A percentile compares a stretch with the other conserved stretches of the same genome.
phyloP scores from a whole-genome alignment of 2,888 invertebrate species.

The Allacma fusca region DNA sequence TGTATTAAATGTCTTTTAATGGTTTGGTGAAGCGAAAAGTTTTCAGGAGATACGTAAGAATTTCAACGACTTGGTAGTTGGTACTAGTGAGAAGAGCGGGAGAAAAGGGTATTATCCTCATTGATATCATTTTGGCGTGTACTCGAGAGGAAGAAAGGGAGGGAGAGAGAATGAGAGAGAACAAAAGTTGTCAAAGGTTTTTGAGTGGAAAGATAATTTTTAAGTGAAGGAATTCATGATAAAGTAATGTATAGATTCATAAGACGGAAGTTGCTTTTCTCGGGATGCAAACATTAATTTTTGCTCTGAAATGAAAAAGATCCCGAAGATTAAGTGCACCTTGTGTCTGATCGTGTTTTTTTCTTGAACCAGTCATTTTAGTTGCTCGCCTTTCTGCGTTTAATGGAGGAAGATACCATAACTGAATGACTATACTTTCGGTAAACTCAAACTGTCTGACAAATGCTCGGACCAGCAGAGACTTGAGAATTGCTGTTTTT shows the following conservation, averaged over 20 bases:
- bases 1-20: not conserved
- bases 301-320: not conserved
- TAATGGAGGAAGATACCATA: no score
- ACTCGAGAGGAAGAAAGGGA: not conserved
- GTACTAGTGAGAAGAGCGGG: not conserved
- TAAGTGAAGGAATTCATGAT: not conserved
- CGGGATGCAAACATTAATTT: not conserved
- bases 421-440: no score
- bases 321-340: no score
- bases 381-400: not conserved
- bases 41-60: not conserved
- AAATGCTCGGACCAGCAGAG: no score
- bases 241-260: not conserved
- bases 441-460: no score
- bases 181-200: constrained; percentile 13
- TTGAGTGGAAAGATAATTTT: constrained; percentile 27
- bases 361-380: constrained; percentile 6
- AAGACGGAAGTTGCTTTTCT: not conserved
- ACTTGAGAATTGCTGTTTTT: not conserved
- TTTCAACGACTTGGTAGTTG: not conserved
- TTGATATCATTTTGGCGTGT: not conserved
- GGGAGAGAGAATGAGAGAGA: not conserved
- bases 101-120: not conserved
- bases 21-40: not conserved
- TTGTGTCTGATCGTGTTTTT: not conserved